These are phyloP conservation scores for Papilio polyxenes DNA, from an alignment of 1,140 invertebrate species.

Conservation along the genomic window DNA sequence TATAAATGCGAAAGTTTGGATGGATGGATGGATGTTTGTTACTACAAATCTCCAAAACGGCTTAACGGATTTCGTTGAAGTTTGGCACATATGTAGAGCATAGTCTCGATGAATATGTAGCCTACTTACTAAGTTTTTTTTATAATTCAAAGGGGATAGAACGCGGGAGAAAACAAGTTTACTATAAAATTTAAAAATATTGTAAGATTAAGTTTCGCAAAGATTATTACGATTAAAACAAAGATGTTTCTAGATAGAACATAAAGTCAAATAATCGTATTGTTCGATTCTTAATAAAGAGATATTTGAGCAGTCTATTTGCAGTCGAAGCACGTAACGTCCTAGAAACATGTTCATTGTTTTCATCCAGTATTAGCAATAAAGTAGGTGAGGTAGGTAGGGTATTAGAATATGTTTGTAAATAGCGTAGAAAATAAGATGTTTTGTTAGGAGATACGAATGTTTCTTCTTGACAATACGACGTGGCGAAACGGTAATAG, in stretches of 20 bases:
- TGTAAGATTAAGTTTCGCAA: not conserved
- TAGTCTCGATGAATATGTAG: too few species aligned
- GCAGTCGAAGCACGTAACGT: slow-evolving; percentile 1
- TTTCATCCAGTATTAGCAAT: slow-evolving; percentile 18
- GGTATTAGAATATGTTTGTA: not conserved
- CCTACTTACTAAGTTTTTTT: too few species aligned
- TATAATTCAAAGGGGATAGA: too few species aligned
- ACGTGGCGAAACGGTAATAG: not conserved
- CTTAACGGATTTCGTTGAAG: too few species aligned
- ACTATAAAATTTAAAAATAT: not conserved
- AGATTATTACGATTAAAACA: not conserved
- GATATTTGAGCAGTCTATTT: not conserved
- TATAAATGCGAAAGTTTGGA: too few species aligned
- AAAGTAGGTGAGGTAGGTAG: not conserved
- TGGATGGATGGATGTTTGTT: too few species aligned
- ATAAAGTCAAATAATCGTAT: not conserved
- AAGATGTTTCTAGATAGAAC: not conserved
- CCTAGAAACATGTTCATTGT: slow-evolving; percentile 17
- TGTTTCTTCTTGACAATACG: not conserved
- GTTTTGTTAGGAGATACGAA: not conserved
- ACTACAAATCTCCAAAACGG: too few species aligned
- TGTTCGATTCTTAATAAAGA: slow-evolving; percentile 14
- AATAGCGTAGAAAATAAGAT: not conserved
- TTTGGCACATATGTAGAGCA: too few species aligned
- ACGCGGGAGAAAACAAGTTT: not conserved